Base-by-base conservation (phyloP, 2,797 vertebrate species). In the Chelonia mydas region DNA sequence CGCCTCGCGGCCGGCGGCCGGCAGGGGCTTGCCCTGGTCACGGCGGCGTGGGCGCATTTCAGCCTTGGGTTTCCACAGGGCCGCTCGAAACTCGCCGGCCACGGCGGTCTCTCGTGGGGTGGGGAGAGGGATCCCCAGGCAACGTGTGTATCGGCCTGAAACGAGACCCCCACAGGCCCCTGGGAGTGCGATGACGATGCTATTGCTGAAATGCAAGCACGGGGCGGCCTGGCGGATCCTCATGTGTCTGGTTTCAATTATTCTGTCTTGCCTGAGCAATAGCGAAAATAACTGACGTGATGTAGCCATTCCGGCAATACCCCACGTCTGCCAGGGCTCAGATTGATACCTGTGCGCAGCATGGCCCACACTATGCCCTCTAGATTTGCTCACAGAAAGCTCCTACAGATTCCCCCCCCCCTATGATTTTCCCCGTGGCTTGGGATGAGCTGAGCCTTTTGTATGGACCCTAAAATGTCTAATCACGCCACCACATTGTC, bases 181-280 rank as follows among this genome's bases (percentile, higher is more conserved):
- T 41, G 41, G 41, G 41, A 41, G 41, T 92, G 53, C 51, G 92
- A 86, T 85, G 93, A 90, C 57, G 50, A 28, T 12, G 57, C 31
- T 28, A 59, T 92, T 96, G 87, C 50, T 68, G 88, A 88, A 83
- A 84, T 79, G 50, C 54, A 90, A 11, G 90, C 7, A 9, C 12
- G 27, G 68, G 12, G 21, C 23, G 12, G 81, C 81, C 55, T 68
- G 83, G n/a, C 27, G 88, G 83, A 87, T 95, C 80, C 85, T 85
- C 80, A 59, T 12, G 37, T 28, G 57, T 85, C 95, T 96, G 91
- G 74, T 95, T 96, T 91, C 88, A 93, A 89, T 97, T 96, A 96
- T 95, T 97, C 91, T 95, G 91, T 87, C 95, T 96, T 94, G 87
- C 91, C 86, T 93, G 80, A 94, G 93, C 96, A 96, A 90, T 94